Conservation (phyloP, 2,888 invertebrate species). For the Trissonchulus sp. region DNA sequence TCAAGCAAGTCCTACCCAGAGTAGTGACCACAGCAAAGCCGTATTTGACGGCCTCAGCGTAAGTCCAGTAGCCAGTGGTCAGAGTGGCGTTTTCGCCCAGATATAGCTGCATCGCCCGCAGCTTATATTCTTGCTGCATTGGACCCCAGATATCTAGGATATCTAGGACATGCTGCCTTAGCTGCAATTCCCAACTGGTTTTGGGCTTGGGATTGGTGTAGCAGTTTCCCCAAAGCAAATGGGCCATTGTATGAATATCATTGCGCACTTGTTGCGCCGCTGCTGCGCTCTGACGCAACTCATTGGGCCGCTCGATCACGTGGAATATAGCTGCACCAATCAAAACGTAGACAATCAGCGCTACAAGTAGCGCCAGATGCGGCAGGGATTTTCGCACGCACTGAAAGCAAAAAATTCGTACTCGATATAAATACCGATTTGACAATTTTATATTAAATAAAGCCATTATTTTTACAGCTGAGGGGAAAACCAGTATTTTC, state of each 20-base stretch:
- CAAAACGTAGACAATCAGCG: not conserved
- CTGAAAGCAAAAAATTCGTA: no score
- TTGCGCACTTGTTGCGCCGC: not conserved
- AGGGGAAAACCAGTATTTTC: no score
- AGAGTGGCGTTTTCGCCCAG: not conserved
- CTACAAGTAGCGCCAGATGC: not conserved
- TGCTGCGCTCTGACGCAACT: not conserved
- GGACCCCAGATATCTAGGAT: not conserved
- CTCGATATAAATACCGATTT: no score
- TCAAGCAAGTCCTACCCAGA: not conserved
- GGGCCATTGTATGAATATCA: not conserved
- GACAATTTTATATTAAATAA: no score
- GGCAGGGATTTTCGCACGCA: not conserved
- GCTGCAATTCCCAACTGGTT: not conserved
- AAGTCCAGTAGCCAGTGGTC: not conserved
- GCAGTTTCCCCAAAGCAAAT: not conserved
- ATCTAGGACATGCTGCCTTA: not conserved
- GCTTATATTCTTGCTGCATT: not conserved
- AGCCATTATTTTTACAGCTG: no score
- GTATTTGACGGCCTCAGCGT: not conserved
- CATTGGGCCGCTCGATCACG: conserved; percentile 4
- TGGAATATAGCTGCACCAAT: not conserved
- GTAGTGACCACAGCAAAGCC: not conserved
- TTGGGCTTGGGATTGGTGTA: not conserved
- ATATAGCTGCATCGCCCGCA: not conserved